These are phyloP conservation scores for Pseudopodoces humilis DNA, from an alignment of 2,113 vertebrate species.

Conservation along the genomic window DNA sequence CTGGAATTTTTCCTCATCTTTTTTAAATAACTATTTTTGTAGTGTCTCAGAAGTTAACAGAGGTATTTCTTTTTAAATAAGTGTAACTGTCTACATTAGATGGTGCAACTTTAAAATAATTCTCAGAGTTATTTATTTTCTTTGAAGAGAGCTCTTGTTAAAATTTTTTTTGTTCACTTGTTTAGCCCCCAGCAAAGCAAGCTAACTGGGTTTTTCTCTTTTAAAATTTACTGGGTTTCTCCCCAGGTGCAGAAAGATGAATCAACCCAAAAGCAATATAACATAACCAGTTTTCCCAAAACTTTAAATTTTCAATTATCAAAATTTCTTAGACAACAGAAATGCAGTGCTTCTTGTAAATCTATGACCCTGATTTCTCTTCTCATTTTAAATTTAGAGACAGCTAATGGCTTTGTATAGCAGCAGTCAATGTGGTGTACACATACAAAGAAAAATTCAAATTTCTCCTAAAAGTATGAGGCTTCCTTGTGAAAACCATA, in stretches of 20 bases:
- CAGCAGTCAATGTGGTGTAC: neutral
- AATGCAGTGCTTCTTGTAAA: neutral
- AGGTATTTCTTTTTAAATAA: neutral
- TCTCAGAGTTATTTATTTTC: neutral
- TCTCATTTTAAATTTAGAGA: neutral
- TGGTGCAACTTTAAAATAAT: neutral
- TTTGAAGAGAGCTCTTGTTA: neutral
- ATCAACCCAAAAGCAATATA: neutral
- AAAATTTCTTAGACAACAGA: neutral
- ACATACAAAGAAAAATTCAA: neutral
- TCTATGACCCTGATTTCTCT: neutral
- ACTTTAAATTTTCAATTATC: neutral
- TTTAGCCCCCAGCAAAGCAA: neutral
- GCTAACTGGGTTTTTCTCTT: neutral
- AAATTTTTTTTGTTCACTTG: neutral
- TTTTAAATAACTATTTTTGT: neutral
- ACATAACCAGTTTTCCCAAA: neutral
- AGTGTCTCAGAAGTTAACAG: neutral
- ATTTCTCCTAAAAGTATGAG: neutral
- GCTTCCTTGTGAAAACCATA: neutral
- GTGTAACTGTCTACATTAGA: neutral
- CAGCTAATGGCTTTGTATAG: neutral
- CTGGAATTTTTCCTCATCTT: neutral
- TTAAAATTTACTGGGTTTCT: neutral
- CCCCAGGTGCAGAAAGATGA: neutral